Base-by-base conservation (phyloP, 1,140 invertebrate genomes). In the Drosophila kurseongensis region DNA sequence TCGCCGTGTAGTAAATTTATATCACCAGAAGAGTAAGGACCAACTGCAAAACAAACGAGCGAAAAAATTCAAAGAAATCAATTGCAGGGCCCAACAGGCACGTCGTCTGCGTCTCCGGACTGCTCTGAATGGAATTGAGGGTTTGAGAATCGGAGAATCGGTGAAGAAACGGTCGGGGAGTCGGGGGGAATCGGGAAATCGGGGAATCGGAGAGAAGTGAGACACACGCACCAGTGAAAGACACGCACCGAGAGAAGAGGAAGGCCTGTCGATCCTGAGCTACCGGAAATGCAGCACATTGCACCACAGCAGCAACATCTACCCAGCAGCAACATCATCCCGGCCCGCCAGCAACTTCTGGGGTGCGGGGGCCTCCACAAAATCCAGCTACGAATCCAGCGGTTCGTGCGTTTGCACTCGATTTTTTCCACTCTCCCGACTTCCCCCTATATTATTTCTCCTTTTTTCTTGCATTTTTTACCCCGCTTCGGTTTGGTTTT, bases 261-360 rank as follows among this genome's bases (percentile, higher is more conserved):
- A 36, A n/a, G 38, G 55, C 60, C 60, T 56, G 14, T 47, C 51
- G 41, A 69, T 45, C 35, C 61, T 48, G 42, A 65, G 47, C 83
- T 88, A 88, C 83, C 83, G 83, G 83, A 88, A 88, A 88, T 89
- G 83, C 83, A 89, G 79, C 83, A 80, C 83, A 88, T 88, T 88
- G 76, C 75, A 76, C 73, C 62, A 78, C 67, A 74, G 29, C 50
- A 32, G 60, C 38, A 42, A 18, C 59, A 35, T 10, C 13, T 9
- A 44, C 27, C 27, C 41, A 42, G 18, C 29, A 18, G 45, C 44
- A 16, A 18, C 27, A 29, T 10, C 12, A 16, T 32, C 29, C 6
- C 29, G 8, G 29, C 23, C 23, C 23, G 23, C 23, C 23, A 23
- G 23, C 23, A 23, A 36, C 14, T 51, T 35, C 9, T 35, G 8